Percentiles rank a stretch among this genome's conserved stretches.
phyloP scores from a whole-genome alignment of 2,888 invertebrate species.

The Oligia latruncula region DNA sequence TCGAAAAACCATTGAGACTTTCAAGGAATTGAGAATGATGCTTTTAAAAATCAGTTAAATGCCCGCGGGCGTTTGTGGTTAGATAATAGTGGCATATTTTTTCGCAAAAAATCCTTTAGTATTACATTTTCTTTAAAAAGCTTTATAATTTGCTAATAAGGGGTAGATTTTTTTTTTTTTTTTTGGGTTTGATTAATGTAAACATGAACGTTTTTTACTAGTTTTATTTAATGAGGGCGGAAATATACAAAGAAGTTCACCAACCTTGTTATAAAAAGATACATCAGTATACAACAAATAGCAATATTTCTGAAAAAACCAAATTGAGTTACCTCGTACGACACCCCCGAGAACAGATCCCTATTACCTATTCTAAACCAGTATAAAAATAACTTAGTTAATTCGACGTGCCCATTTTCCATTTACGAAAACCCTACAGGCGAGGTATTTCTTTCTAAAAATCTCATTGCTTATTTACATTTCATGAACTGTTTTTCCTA shows the following conservation, averaged over 20 bases:
- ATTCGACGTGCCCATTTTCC: constrained; percentile 53
- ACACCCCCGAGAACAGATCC: constrained; percentile 36
- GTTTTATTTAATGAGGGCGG: not conserved
- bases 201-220: not conserved
- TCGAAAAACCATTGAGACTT: constrained; percentile 59
- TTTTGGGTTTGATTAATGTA: not conserved
- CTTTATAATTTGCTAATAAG: not conserved
- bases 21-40: constrained; percentile 35
- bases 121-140: not conserved
- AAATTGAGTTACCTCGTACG: constrained; percentile 6
- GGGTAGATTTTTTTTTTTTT: too few species aligned
- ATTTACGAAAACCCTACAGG: constrained; percentile 49
- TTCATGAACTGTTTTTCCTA: constrained; percentile 61
- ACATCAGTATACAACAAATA: not conserved
- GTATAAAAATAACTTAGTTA: constrained; percentile 56
- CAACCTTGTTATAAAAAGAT: not conserved
- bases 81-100: not conserved
- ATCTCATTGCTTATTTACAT: constrained; percentile 65
- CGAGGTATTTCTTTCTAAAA: constrained; percentile 49
- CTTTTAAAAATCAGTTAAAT: constrained; percentile 43
- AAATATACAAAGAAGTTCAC: not conserved
- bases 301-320: not conserved
- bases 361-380: constrained; percentile 47
- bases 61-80: not conserved
- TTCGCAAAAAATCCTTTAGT: not conserved